These are phyloP conservation scores for Pseudolaguvia tuberculata DNA, from an alignment of 2,113 vertebrate genomes.

Conservation along the genomic window DNA sequence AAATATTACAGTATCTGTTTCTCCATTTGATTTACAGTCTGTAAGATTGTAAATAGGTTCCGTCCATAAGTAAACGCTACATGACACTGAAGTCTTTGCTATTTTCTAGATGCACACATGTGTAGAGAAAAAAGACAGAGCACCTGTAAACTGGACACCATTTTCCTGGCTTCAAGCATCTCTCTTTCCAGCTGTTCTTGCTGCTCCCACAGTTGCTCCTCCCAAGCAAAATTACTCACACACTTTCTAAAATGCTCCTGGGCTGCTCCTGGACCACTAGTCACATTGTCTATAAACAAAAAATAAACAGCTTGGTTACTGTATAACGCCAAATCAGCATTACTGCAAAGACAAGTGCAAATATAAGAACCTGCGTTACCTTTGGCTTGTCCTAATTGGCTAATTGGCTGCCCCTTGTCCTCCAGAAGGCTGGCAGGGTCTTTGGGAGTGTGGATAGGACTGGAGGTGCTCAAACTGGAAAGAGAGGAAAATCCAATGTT, in stretches of 20 bases:
- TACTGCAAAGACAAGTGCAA: not conserved
- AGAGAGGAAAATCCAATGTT: constrained; percentile 24
- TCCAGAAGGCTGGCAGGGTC: constrained; percentile 69
- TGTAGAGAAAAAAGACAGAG: not conserved
- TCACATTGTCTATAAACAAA: constrained; percentile 31
- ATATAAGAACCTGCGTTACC: constrained; percentile 68
- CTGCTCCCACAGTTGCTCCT: constrained; percentile 82
- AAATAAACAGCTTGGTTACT: not conserved
- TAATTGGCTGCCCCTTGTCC: constrained; percentile 66
- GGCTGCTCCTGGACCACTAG: constrained; percentile 54
- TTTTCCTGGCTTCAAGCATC: constrained; percentile 89
- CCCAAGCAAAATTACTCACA: constrained; percentile 73
- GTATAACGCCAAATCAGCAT: not conserved
- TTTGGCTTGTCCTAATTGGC: constrained; percentile 63
- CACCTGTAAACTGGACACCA: constrained; percentile 92
- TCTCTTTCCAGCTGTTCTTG: constrained; percentile 87
- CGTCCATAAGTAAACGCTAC: not conserved
- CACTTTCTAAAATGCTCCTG: constrained; percentile 58
- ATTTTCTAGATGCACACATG: not conserved
- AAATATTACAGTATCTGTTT: not conserved
- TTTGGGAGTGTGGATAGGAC: constrained; percentile 77
- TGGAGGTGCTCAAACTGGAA: constrained; percentile 77
- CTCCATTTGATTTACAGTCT: not conserved
- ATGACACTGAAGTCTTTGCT: not conserved
- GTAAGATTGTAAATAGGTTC: no score